Conservation (phyloP, 2,113 vertebrate genomes). For the Neotragus moschatus region DNA sequence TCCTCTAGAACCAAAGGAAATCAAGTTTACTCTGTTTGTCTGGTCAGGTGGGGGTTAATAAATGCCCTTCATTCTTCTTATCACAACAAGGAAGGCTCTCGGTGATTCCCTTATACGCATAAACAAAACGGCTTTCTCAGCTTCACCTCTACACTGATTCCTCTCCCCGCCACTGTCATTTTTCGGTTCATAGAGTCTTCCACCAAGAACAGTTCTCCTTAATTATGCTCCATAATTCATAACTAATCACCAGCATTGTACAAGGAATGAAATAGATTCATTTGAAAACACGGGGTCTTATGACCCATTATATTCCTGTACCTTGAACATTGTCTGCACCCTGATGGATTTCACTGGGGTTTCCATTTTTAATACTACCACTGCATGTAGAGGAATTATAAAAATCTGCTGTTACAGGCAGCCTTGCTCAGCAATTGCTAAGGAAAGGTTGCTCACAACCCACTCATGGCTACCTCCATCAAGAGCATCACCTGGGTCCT, state of each 20-base stretch:
- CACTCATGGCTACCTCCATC: background rate
- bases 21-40: background rate
- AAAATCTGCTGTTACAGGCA: slow-evolving; percentile 29
- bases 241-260: slow-evolving; percentile 57
- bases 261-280: slow-evolving; percentile 64
- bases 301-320: slow-evolving; percentile 56
- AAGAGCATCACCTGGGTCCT: background rate
- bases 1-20: background rate
- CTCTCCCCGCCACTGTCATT: background rate
- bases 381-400: background rate
- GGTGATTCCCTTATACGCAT: rapidly evolving
- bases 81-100: background rate
- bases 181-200: slow-evolving; percentile 49
- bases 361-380: slow-evolving; percentile 51
- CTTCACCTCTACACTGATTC: slow-evolving; percentile 30
- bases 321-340: background rate
- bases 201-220: slow-evolving; percentile 54
- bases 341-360: slow-evolving; percentile 18
- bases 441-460: background rate
- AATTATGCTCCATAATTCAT: slow-evolving; percentile 53
- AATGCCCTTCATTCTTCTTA: background rate
- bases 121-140: background rate
- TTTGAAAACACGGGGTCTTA: slow-evolving; percentile 49
- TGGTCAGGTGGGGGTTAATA: background rate
- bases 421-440: background rate